Evolutionary conservation across 2,797 vertebrate genomes (phyloP), one percentile per base, ranked within the genome.

Genomic region (Poecilia gillii): DNA sequence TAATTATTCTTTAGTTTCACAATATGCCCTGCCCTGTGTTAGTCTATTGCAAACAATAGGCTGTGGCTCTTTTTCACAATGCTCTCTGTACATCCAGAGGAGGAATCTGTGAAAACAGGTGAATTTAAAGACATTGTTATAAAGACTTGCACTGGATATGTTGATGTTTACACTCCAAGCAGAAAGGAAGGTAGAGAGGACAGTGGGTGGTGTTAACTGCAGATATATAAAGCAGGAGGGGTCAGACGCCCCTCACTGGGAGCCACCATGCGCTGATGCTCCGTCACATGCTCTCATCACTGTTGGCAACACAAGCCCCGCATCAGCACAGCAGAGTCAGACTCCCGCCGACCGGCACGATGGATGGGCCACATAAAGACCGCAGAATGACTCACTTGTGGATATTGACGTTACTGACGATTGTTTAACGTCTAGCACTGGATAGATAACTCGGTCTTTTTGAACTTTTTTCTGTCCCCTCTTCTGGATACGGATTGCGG

Each of bases 221-320:
- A 93, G 92, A 88, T 93, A 97, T 98, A 98, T 97, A 98, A 96
- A 93, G 81, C 4, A 91, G 90, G 91, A 92, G 86, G 90, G 90
- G 62, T 90, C 86, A 76, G 74, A 85, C 92, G 81, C 45, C 89
- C 90, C 76, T 91, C 91, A 93, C 92, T 93, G 86, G 90, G 85
- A 90, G 88, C 90, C 90, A 89, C 88, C 81, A 75, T 90, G 90
- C 91, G 88, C 92, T 91, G 92, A 93, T 94, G 92, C 91, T 88
- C 88, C 74, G 85, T 77, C 91, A 84, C 91, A 90, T 76, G 84
- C 87, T 28, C 90, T 83, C 91, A 85, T 91, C 92, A 83, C 86
- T 80, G 89, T 85, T 75, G 79, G 87, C 93, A 88, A 73, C 87
- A 72, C 91, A 59, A 83, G 83, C 75, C 86, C 82, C 87, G 81